A percentile compares a stretch with the other conserved stretches of the same genome.
phyloP scores from a whole-genome alignment of 2,797 vertebrate genomes.

The Oryzias dopingdopingensis region DNA sequence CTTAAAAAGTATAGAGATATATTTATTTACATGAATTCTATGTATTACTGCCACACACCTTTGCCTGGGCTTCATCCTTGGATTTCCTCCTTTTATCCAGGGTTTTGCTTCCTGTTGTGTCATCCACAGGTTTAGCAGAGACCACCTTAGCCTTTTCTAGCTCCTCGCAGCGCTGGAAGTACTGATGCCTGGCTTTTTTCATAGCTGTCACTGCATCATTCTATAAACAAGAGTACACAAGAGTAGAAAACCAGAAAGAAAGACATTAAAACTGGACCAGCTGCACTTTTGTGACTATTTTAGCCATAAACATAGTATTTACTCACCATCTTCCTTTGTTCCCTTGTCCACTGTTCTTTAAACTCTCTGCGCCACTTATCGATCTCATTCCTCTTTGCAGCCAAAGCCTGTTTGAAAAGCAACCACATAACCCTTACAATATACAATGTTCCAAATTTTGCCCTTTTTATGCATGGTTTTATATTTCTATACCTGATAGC shows the following conservation, averaged over 20 bases:
- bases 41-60: constrained; percentile 67
- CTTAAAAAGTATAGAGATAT: not conserved
- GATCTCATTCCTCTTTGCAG: constrained; percentile 87
- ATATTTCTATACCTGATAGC: constrained; percentile 80
- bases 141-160: constrained; percentile 81
- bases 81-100: constrained; percentile 88
- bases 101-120: constrained; percentile 80
- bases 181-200: constrained; percentile 86
- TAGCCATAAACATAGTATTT: constrained; percentile 4
- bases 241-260: not conserved
- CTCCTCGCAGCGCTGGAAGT: constrained; percentile 87
- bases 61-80: constrained; percentile 85
- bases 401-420: constrained; percentile 78
- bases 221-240: constrained; percentile 59
- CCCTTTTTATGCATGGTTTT: not conserved
- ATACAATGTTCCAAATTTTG: too few relatives aligned
- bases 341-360: constrained; percentile 90
- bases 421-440: constrained; percentile 4
- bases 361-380: constrained; percentile 95
- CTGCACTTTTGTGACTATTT: not conserved
- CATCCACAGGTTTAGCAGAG: constrained; percentile 79
- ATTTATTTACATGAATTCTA: not conserved
- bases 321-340: constrained; percentile 89
- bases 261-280: not conserved
- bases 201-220: constrained; percentile 79